Conservation (phyloP, 2,113 vertebrate genomes). For the Onychostoma macrolepis region DNA sequence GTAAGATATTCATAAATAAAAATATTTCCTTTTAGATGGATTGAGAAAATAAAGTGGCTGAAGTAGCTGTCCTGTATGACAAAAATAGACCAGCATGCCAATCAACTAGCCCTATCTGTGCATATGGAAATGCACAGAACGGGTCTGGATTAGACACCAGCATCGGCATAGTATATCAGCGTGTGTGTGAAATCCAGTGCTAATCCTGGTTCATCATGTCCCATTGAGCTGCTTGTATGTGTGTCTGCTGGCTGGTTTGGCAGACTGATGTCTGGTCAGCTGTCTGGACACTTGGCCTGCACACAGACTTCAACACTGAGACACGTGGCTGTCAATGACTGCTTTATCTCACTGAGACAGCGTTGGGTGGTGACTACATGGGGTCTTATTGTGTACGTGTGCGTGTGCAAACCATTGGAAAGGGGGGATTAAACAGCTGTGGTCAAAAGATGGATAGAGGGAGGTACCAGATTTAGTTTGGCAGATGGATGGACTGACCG, state of each 20-base stretch:
- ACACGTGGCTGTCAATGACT: slow-evolving; percentile 66
- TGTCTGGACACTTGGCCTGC: slow-evolving; percentile 69
- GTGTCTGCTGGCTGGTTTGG: slow-evolving; percentile 65
- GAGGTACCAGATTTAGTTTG: slow-evolving; percentile 56
- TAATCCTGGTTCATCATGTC: background rate
- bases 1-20: background rate
- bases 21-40: background rate
- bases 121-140: background rate
- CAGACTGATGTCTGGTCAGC: slow-evolving; percentile 71
- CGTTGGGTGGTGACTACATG: slow-evolving; percentile 33
- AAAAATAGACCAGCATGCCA: background rate
- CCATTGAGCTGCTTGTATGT: slow-evolving; percentile 42
- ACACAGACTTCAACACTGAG: slow-evolving; percentile 60
- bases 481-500: slow-evolving; percentile 75
- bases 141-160: background rate
- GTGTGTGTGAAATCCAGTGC: background rate
- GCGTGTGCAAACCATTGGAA: slow-evolving; percentile 48
- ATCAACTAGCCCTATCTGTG: background rate
- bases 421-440: slow-evolving; percentile 71
- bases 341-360: slow-evolving; percentile 67
- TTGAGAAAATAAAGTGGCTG: background rate
- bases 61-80: background rate
- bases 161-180: background rate
- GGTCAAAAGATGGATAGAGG: slow-evolving; percentile 58
- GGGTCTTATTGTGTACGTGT: slow-evolving; percentile 43